Evolutionary conservation across 2,888 invertebrate species (phyloP).

Genomic region (Plutella xylostella): DNA sequence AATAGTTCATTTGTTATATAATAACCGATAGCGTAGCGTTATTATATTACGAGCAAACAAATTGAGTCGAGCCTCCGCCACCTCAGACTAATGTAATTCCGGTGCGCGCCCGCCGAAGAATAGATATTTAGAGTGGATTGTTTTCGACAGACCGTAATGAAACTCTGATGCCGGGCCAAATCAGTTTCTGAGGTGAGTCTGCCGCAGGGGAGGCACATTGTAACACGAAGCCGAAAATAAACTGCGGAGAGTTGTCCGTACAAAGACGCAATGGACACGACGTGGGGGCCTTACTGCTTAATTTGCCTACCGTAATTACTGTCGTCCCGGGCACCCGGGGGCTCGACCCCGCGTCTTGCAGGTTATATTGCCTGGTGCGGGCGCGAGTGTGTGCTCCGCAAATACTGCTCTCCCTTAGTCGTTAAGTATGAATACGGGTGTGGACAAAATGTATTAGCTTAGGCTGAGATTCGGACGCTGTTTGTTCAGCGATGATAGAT

Average conservation of each 20-base stretch:
- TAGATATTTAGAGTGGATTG: constrained; percentile 71
- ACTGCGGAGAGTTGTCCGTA: constrained; percentile 42
- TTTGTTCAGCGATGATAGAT: constrained; percentile 68
- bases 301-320: constrained; percentile 73
- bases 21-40: constrained; percentile 65
- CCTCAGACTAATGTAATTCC: constrained; percentile 71
- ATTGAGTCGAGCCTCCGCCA: constrained; percentile 70
- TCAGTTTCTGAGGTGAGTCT: constrained; percentile 65
- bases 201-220: constrained; percentile 68
- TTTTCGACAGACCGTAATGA: constrained; percentile 71
- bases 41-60: constrained; percentile 69
- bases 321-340: constrained; percentile 65
- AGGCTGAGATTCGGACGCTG: constrained; percentile 68
- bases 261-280: constrained; percentile 56
- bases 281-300: constrained; percentile 62
- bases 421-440: constrained; percentile 69
- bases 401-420: constrained; percentile 63
- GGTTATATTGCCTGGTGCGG: constrained; percentile 66
- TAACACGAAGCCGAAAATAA: constrained; percentile 68
- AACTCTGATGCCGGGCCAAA: constrained; percentile 66
- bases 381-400: constrained; percentile 64
- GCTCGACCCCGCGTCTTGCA: constrained; percentile 58
- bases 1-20: constrained; percentile 70
- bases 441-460: constrained; percentile 70
- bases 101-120: constrained; percentile 65